Evolutionary conservation across 2,888 invertebrate species (phyloP).

Genomic region (Ischnus inquisitorius): DNA sequence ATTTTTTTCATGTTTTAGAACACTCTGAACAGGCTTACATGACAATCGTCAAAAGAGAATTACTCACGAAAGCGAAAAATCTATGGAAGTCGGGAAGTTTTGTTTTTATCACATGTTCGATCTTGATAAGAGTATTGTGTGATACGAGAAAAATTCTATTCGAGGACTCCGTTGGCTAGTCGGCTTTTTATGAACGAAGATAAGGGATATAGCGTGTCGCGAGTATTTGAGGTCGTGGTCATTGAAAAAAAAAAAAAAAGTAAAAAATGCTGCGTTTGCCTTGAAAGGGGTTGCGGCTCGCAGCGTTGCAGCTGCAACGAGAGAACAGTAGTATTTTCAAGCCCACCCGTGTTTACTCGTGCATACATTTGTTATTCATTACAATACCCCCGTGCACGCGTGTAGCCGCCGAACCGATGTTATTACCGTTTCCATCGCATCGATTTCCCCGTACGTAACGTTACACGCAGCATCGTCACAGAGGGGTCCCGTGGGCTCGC

Average conservation of each 20-base stretch:
- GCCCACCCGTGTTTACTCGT: conserved; percentile 10
- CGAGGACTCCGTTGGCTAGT: not conserved
- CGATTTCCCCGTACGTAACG: conserved; percentile 71
- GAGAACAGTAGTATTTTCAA: not conserved
- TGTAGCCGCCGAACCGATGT: conserved; percentile 22
- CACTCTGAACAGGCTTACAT: no score
- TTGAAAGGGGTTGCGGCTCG: conserved; percentile 38
- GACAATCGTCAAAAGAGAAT: not conserved
- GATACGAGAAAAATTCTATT: not conserved
- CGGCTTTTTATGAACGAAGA: conserved; percentile 5
- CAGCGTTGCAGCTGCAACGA: not conserved
- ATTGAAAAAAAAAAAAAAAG: conserved; percentile 3
- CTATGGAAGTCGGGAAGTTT: not conserved
- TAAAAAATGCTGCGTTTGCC: conserved; percentile 19
- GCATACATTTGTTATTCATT: conserved; percentile 47
- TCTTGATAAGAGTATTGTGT: not conserved
- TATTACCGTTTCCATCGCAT: conserved; percentile 43
- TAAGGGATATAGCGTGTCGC: conserved; percentile 40
- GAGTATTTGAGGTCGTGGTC: conserved; percentile 44
- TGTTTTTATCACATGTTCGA: not conserved
- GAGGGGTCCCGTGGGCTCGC: conserved; percentile 20
- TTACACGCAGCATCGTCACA: conserved; percentile 38
- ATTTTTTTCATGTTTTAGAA: no score
- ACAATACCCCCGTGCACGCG: conserved; percentile 7
- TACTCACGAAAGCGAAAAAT: not conserved